Evolutionary conservation across 2,888 invertebrate species (phyloP).

Genomic region (Cryptus armator): DNA sequence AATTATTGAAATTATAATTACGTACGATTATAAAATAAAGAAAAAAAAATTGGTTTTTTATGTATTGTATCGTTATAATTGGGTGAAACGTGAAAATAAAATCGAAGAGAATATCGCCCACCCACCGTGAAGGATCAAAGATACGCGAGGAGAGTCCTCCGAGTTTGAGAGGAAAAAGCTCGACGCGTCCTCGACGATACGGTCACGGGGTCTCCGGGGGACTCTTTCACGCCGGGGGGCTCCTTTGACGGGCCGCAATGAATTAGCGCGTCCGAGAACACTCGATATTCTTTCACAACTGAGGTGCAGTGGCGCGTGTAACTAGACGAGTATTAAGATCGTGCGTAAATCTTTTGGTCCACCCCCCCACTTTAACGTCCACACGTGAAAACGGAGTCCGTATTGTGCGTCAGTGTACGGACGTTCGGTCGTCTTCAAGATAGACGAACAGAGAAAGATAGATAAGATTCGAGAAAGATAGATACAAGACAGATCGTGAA

Average conservation of each 20-base stretch:
- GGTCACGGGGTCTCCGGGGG: slow-evolving; percentile 41
- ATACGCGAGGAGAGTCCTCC: slow-evolving; percentile 51
- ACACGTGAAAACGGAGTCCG: slow-evolving; percentile 50
- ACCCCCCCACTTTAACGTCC: slow-evolving; percentile 29
- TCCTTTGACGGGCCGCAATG: slow-evolving; percentile 60
- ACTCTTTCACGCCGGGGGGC: slow-evolving; percentile 36
- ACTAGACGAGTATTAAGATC: slow-evolving; percentile 73
- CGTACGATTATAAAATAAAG: no score
- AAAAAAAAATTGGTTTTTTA: not conserved
- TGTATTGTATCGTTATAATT: not conserved
- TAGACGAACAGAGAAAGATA: not conserved
- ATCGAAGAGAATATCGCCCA: slow-evolving; percentile 11
- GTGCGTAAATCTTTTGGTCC: slow-evolving; percentile 67
- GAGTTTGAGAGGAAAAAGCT: slow-evolving; percentile 58
- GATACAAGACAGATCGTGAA: slow-evolving; percentile 16
- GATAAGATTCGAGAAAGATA: slow-evolving; percentile 56
- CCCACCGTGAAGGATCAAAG: slow-evolving; percentile 52
- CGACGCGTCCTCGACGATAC: slow-evolving; percentile 53
- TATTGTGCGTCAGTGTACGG: slow-evolving; percentile 45
- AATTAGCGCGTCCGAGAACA: slow-evolving; percentile 79
- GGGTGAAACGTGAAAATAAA: not conserved
- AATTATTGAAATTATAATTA: not conserved
- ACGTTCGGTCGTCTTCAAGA: slow-evolving; percentile 43
- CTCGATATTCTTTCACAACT: slow-evolving; percentile 78
- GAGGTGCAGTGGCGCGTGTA: slow-evolving; percentile 73